Evolutionary conservation across 2,113 vertebrate genomes (phyloP), one percentile per base, ranked within the genome.

Genomic region (Malurus melanocephalus): DNA sequence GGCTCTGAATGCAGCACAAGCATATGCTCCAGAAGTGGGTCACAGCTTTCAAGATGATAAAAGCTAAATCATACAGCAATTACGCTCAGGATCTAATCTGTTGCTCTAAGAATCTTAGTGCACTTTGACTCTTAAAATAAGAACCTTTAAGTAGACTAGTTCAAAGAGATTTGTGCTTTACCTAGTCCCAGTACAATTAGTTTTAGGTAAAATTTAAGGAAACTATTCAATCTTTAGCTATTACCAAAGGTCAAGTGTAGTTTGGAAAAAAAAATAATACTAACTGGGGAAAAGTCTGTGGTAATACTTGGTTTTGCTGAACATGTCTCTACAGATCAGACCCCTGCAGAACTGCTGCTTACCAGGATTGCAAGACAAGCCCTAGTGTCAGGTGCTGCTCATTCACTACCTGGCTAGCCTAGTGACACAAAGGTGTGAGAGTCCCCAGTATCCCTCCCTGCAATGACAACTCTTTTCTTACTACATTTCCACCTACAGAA

Each of bases 1-100:
- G 15, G 32, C 67, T 88, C 66, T 73, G 71, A 85, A 66, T 33
- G 64, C 87, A 82, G 67, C 19, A 62, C 4, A 89, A 35, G 66
- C 64, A 87, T 73, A 73, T 62, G 75, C 43, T 89, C 64, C 23
- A 40, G 59, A 94, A 93, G 32, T 81, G 69, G 91, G 85, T 92
- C 93, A 83, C 20, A 65, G 83, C 24, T 75, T 75, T 75, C 61
- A n/a, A 78, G 69, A 86, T 72, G 90, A 75, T 61, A 83, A 92
- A 78, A 94, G 71, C 77, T 86, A 78, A 88, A 84, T 89, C 62
- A 32, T 65, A 43, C 28, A 68, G 62, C 49, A 92, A 9, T 94
- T 93, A 85, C 9, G 43, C 55, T 68, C 43, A 64, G 71, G 53
- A 86, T 75, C 45, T 94, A 72, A 78, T 87, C 77, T 78, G 45